Evolutionary conservation across 2,797 vertebrate species (phyloP).

Genomic region (Enteromius afrohamiltoni): DNA sequence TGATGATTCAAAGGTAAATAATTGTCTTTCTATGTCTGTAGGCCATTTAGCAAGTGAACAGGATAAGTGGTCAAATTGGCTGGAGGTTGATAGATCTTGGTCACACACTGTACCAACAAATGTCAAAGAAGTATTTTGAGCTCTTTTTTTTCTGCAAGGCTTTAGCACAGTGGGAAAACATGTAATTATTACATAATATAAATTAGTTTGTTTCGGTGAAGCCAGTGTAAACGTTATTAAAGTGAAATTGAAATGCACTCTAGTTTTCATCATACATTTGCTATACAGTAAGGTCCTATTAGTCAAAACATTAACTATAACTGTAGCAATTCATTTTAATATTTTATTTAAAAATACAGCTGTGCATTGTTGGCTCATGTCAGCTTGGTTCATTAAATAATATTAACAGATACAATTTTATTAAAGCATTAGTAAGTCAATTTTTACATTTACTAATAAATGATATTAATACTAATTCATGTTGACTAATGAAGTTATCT

Average conservation of each 20-base stretch:
- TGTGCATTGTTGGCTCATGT: not conserved
- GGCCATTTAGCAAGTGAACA: not conserved
- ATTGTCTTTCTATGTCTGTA: not conserved
- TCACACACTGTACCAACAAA: conserved; percentile 1
- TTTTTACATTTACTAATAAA: not conserved
- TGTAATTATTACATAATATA: not conserved
- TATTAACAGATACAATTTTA: not conserved
- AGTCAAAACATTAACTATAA: not conserved
- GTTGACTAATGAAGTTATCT: not conserved
- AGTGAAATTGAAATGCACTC: not conserved
- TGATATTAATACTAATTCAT: not conserved
- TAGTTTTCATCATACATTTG: not conserved
- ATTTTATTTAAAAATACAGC: not conserved
- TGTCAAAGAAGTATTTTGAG: not conserved
- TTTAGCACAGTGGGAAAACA: not conserved
- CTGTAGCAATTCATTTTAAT: not conserved
- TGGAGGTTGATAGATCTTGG: not conserved
- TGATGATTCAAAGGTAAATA: not conserved
- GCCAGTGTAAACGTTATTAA: not conserved
- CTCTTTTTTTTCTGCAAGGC: not conserved
- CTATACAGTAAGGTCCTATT: not conserved
- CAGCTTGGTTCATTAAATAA: not conserved
- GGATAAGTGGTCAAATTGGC: not conserved
- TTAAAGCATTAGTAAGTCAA: not conserved
- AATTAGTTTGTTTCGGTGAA: not conserved